Percentiles rank a stretch among this genome's conserved stretches.
Conservation (phyloP, 2,888 invertebrate genomes). For the Orthosia gracilis region DNA sequence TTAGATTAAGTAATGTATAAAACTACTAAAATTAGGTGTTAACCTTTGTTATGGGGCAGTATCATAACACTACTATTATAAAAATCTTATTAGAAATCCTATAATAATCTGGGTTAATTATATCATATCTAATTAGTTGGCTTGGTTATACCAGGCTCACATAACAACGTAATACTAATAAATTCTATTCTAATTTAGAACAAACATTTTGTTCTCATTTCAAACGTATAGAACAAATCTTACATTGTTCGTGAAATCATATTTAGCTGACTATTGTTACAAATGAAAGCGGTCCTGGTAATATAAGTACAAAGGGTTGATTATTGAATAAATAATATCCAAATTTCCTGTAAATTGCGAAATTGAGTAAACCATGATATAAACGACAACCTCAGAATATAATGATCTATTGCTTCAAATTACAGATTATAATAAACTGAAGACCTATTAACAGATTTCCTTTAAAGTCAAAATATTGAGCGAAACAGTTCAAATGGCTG, state of each 20-base stretch:
- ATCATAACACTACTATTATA: no score
- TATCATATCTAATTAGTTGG: background rate
- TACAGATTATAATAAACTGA: background rate
- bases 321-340: conserved; percentile 33
- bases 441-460: no score
- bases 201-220: conserved; percentile 27
- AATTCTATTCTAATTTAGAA: conserved; percentile 26
- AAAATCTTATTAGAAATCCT: no score
- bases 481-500: background rate
- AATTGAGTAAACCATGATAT: background rate
- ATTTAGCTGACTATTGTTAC: conserved; percentile 25
- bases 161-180: conserved; percentile 10
- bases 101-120: background rate
- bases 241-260: conserved; percentile 19
- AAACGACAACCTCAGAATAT: background rate
- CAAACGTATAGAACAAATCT: conserved; percentile 7
- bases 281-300: background rate
- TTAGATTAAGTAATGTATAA: no score
- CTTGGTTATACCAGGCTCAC: background rate
- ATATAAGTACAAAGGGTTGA: conserved; percentile 25
- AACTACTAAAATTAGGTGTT: no score
- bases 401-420: conserved; percentile 2
- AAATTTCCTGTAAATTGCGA: conserved; percentile 14
- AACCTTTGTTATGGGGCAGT: no score
- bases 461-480: background rate